Base-by-base conservation (phyloP, 2,888 invertebrate genomes). In the Andrena fulva region DNA sequence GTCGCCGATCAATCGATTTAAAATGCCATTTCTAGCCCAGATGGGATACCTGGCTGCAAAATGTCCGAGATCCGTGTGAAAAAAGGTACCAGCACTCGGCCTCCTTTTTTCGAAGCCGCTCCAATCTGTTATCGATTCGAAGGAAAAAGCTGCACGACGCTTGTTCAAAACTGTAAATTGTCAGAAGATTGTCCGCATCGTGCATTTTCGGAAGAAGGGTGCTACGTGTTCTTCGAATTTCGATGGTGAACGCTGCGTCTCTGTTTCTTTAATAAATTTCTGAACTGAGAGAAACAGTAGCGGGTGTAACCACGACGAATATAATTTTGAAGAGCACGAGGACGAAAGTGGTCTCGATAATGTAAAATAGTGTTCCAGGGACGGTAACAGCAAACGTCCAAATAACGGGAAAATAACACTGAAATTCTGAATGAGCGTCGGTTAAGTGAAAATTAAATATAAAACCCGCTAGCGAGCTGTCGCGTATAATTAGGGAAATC, bases 1-100 rank as follows among this genome's bases (percentile, higher is more conserved):
- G 50, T 76, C 31, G 68, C 35, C 74, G 69, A 52, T 71, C 56
- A 69, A 86, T 86, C 84, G 86, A 82, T 86, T 86, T 86, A 77
- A 84, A 87, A 85, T 70, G 75, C 69, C 85, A 76, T 86, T 80
- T 77, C 79, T 80, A 79, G 66, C 56, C 31, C 86, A 70, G 82
- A 83, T 85, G 77, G 84, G 67, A 64, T 64, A 67, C 60, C 73
- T 56, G 74, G 67, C 48, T 62, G 60, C 50, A 69, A 78, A 83
- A 79, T 69, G 48, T 68, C 56, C 67, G 64, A 16, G 27, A 33
- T 29, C 67, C 74, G 42, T 12, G 54, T 29, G 63, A 50, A 67
- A 82, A 84, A 87, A 67, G 71, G 72, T 50, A 48, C 54, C 75
- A 54, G 35, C 24, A 54, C 54, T 64, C 27, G 42, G 16, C 63